Evolutionary conservation across 2,113 vertebrate species (phyloP), one percentile per base, ranked within the genome.

Genomic region (Sebastes fasciatus): DNA sequence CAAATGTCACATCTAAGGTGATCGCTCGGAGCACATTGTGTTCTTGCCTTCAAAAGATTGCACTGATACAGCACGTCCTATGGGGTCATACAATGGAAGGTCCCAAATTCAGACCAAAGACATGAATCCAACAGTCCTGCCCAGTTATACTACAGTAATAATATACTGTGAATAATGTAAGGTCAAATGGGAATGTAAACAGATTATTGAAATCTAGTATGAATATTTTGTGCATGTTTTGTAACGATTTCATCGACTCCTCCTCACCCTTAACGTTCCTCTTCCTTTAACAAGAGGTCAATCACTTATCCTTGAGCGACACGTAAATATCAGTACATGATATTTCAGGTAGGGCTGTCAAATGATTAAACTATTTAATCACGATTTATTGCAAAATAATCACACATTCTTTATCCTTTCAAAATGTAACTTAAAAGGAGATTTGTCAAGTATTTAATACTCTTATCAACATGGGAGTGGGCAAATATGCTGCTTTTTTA

Each of bases 1-100:
- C 87, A 89, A 67, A 65, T 66, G 85, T 78, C 81, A 75, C 68
- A 26, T 71, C 58, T 70, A 73, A 64, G 64, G 68, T 34, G 85
- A 34, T 34, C 7, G 40, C 8, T n/a, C 14, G 0, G 58, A 42
- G 54, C 75, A 52, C 65, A 54, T 34, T 10, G 61, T 65, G 60
- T 54, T 21, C 64, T n/a, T 17, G 54, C 26, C 68, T 34, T 83
- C 48, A 61, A 13, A 19, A 63, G 58, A 61, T 54, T 21, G 4
- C 19, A 19, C 21, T 7, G 70, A 72, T 17, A 23, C 2, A n/a
- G 8, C 23, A 52, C 19, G 40, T 58, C 48, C 8, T 14, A 81
- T 1, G 8, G 43, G 11, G 1, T 0, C 19, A 78, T 5, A 19
- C 52, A n/a, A 63, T 0, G 6, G 48, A 61, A 42, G 54, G 45